Evolutionary conservation across 2,888 invertebrate species (phyloP), one percentile per base, ranked within the genome.

Genomic region (Unio delphinus): DNA sequence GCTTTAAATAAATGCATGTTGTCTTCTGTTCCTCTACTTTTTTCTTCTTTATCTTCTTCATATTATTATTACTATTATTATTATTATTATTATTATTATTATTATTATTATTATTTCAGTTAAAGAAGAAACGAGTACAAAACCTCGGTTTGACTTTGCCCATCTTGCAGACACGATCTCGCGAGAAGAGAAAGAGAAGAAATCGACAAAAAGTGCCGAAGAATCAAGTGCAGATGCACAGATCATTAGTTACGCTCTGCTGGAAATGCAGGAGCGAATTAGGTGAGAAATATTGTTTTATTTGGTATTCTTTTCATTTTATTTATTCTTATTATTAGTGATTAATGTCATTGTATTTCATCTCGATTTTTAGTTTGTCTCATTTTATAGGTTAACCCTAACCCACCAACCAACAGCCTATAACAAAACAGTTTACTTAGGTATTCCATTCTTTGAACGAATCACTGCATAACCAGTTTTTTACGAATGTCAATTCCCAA

Each of bases 131-230:
- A 64, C 67, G 26, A 66, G 61, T 23, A 64, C 34, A 11, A 80
- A 75, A 65, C 76, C 79, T 65, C 75, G 82, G 23, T 84, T 84
- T 72, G 83, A 84, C 61, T 84, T 83, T 61, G 80, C 80, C 2
- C 79, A 83, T 60, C 77, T 84, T 30, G 83, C 83, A 3, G 74
- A 78, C 55, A 76, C 83, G 34, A 79, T 80, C 23, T 68, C 76
- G 28, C 70, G 70, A 67, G 78, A 78, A 58, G 59, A 68, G 11
- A 70, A 70, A 15, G 72, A 70, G 5, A 67, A 23, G 15, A 67
- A 56, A 57, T 56, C 64, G 54, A 72, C 69, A 28, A 68, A 72
- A 17, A 30, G 26, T 20, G 34, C 18, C n/a, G 18, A 28, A 5
- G 55, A 54, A n/a, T 61, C 55, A 26, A 65, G 61, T 11, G 64